Conservation (phyloP, 2,797 vertebrate species). For the Yasuhikotakia modesta region DNA sequence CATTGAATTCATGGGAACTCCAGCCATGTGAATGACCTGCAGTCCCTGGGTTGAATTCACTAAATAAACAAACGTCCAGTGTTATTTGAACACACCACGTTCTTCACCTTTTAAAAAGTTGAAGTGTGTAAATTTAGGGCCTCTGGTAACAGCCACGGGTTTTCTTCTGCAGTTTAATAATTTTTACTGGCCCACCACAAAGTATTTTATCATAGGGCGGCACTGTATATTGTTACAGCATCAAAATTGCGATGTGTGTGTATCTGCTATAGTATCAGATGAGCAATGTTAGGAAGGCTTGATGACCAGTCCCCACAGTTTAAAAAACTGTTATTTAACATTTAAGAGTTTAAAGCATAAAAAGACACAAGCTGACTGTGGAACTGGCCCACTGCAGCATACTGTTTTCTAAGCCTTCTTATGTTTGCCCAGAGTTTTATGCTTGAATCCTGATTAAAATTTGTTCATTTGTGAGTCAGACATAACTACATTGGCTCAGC, state of each 20-base stretch:
- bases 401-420: too few species aligned
- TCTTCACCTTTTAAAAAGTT: neutral
- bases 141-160: neutral
- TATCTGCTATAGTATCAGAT: too few species aligned
- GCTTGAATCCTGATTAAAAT: neutral
- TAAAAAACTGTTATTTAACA: too few species aligned
- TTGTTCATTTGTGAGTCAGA: neutral
- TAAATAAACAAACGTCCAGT: conserved; percentile 20
- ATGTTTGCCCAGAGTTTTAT: neutral
- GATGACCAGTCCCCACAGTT: too few species aligned
- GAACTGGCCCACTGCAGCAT: too few species aligned
- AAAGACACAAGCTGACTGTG: too few species aligned
- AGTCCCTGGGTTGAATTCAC: conserved; percentile 8
- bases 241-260: too few species aligned
- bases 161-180: neutral
- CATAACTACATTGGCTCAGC: neutral
- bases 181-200: neutral
- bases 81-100: neutral
- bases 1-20: conserved; percentile 12
- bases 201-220: neutral
- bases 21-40: conserved; percentile 12
- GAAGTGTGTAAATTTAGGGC: neutral
- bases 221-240: too few species aligned
- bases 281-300: too few species aligned
- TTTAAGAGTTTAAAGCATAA: too few species aligned